Evolutionary conservation across 2,797 vertebrate species (phyloP).

Genomic region (Rhinella marina): DNA sequence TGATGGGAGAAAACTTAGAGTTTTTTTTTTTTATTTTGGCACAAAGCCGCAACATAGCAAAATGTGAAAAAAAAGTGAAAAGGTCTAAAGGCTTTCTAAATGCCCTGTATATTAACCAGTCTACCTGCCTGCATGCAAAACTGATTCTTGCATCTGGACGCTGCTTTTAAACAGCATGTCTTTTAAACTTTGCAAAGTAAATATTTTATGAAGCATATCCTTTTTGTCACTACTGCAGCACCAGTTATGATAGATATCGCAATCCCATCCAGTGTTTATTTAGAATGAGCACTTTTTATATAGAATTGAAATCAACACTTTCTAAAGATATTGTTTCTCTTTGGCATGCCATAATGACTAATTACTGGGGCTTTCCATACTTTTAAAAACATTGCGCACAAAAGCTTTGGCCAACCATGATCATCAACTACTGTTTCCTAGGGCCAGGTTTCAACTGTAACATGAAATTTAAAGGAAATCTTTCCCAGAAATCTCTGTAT

Average conservation of each 20-base stretch:
- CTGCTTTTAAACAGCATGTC: conserved; percentile 29
- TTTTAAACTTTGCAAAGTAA: conserved; percentile 44
- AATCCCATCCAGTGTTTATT: conserved; percentile 44
- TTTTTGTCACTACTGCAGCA: conserved; percentile 31
- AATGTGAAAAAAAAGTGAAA: too few relatives aligned
- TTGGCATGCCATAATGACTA: conserved; percentile 45
- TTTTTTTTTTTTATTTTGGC: too few relatives aligned
- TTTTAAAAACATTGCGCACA: too few relatives aligned
- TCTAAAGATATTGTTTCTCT: conserved; percentile 39
- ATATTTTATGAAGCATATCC: conserved; percentile 40
- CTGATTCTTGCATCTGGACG: background rate
- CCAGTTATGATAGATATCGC: conserved; percentile 34
- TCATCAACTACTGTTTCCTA: background rate
- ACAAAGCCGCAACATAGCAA: too few relatives aligned
- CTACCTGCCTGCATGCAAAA: too few relatives aligned
- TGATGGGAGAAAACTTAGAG: too few relatives aligned
- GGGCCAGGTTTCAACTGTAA: background rate
- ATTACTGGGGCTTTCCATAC: conserved; percentile 37
- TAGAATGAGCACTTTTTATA: conserved; percentile 46
- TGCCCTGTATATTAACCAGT: too few relatives aligned
- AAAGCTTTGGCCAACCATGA: background rate
- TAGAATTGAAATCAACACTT: conserved; percentile 24
- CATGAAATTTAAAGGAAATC: too few relatives aligned
- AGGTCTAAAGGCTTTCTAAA: too few relatives aligned
- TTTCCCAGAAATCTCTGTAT: too few relatives aligned